Base-by-base conservation (phyloP, 2,888 invertebrate genomes). In the Tenthredo notha region DNA sequence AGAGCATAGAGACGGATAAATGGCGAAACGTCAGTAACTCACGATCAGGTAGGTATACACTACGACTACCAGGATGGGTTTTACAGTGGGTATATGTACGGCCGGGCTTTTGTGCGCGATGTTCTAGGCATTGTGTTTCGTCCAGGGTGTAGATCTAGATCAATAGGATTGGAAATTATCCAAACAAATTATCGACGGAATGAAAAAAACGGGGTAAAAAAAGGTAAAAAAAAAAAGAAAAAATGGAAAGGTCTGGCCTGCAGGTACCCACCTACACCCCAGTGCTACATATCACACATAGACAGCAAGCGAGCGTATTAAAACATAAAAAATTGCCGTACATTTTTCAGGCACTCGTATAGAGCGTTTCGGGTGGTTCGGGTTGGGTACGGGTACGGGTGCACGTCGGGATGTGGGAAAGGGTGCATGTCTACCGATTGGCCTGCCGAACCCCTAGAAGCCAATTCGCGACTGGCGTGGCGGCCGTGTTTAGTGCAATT, bases 111-210 rank as follows among this genome's bases (percentile, higher is more conserved):
- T 90, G 90, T 88, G 65, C 80, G 84, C 89, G 89, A 89, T 54
- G 54, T 89, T 89, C 86, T 87, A 87, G 90, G 91, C 91, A 91
- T 92, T 92, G 92, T 91, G 90, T 90, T 89, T 90, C 83, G 90
- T 91, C 90, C 91, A 92, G 92, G 92, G 92, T 93, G 92, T 92
- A 92, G 92, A 92, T 92, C 92, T 91, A 93, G 93, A 93, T 93
- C 93, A 92, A 93, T 93, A 93, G 92, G 92, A 93, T 92, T 92
- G 93, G 92, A 93, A 93, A 93, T 93, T 93, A 93, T 93, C 93
- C 92, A 93, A 93, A 93, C 93, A 93, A 93, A 93, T 93, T 93
- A 93, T 93, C 93, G 93, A 92, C 92, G 92, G 91, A 87, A 87
- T 86, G 87, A 87, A 88, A 88, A 87, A 87, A 88, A 86, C 80